These are phyloP conservation scores for Meloidogyne floridensis DNA, from an alignment of 1,140 invertebrate genomes.

Conservation along the genomic window DNA sequence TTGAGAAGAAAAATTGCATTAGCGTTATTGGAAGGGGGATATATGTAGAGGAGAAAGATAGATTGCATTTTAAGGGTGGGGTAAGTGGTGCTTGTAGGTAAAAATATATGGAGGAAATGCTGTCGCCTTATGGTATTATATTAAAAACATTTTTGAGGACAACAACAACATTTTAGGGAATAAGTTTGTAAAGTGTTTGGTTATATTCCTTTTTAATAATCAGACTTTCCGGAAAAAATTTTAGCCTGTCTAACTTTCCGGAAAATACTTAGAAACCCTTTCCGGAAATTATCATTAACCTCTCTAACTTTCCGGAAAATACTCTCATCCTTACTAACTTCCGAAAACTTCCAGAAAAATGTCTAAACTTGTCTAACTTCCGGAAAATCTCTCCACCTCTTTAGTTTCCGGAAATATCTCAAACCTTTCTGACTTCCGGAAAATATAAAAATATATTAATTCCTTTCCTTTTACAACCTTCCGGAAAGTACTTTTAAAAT, in stretches of 20 bases:
- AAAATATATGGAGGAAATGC: background rate
- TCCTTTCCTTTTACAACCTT: no score
- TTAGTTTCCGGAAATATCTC: background rate
- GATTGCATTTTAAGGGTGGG: background rate
- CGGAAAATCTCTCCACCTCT: no score
- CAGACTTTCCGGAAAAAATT: background rate
- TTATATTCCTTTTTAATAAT: background rate
- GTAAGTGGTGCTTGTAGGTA: background rate
- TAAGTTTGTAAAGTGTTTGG: background rate
- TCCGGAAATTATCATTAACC: no score
- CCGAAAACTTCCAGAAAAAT: no score
- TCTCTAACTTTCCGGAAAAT: no score
- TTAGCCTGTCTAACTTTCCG: background rate
- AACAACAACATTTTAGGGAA: background rate
- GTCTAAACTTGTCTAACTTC: no score
- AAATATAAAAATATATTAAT: background rate
- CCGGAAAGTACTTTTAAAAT: background rate
- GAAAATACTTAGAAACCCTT: no score
- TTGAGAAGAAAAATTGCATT: constrained; percentile 4
- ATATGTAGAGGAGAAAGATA: background rate
- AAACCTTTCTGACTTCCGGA: background rate
- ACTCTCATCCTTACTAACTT: no score
- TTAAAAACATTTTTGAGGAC: background rate
- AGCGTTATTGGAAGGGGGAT: background rate
- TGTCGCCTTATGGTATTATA: background rate